These are phyloP conservation scores for Proteles cristata DNA, from an alignment of 2,113 vertebrate species.

Conservation along the genomic window DNA sequence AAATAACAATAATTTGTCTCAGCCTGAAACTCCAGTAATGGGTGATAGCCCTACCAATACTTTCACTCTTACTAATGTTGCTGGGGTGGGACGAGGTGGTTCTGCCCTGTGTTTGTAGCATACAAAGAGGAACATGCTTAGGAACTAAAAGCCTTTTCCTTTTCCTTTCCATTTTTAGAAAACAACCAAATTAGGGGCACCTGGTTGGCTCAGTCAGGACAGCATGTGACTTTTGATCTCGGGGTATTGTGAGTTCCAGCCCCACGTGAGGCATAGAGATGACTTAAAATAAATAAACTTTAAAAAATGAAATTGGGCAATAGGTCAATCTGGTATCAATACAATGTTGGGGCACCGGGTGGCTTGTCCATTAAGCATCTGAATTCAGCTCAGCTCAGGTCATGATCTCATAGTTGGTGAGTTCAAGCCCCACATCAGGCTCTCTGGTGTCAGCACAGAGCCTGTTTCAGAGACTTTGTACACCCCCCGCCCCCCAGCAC, in stretches of 20 bases:
- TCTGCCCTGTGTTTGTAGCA: accelerated
- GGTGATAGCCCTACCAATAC: not conserved
- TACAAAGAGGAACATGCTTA: not conserved
- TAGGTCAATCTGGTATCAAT: not conserved
- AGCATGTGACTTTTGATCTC: not conserved
- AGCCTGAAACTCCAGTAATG: not conserved
- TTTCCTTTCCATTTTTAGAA: not conserved
- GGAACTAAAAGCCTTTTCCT: not conserved
- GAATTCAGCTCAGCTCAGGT: too few relatives aligned
- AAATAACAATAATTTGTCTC: slow-evolving; percentile 60
- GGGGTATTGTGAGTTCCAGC: not conserved
- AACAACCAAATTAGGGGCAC: not conserved
- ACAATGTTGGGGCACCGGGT: not conserved
- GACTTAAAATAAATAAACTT: not conserved
- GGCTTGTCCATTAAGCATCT: too few relatives aligned
- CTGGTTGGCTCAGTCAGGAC: not conserved
- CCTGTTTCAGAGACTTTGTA: too few relatives aligned
- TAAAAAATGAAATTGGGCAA: not conserved
- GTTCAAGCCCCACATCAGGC: too few relatives aligned
- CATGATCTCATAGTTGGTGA: too few relatives aligned
- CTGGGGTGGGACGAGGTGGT: too few relatives aligned
- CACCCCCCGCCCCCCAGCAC: too few relatives aligned
- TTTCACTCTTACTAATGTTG: not conserved
- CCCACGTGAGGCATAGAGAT: not conserved
- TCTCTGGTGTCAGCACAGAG: too few relatives aligned